Evolutionary conservation across 1,140 invertebrate genomes (phyloP), one percentile per base, ranked within the genome.

Genomic region (Lethrus apterus): DNA sequence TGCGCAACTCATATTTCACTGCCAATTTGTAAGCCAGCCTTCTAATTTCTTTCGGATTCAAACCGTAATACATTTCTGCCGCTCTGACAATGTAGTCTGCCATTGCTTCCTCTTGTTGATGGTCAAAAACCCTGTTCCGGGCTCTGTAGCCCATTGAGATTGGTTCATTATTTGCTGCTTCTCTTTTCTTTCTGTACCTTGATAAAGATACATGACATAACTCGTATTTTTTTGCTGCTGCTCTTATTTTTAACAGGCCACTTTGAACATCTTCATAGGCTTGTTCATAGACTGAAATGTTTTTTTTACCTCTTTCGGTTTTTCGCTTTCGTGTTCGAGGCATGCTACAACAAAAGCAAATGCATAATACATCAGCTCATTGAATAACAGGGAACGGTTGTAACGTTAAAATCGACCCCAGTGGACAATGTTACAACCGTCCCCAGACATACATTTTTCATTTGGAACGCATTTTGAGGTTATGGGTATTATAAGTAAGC

Each of bases 1-100:
- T 18, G 20, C 51, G 50, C 24, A 57, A 51, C 4, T 55, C 44
- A 51, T 62, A 57, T 44, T 48, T 48, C 29, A 48, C 33, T 10
- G 59, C 55, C 33, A 59, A 54, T 40, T 64, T 34, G 46, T 45
- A 60, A 3, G 58, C 51, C 5, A 60, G 19, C 17, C 26, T 53
- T 47, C 54, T 38, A 26, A 54, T 41, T 15, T 58, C 56, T 33
- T 52, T 46, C 10, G 48, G 47, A 33, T 44, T 26, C 2, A 62
- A 43, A 8, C 56, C 57, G 44, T 44, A 54, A 48, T 54, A 54
- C 38, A 56, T 60, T 53, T 44, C 32, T 15, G 46, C 50, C 42
- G 48, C n/a, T 29, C 45, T n/a, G n/a, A n/a, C n/a, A n/a, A n/a
- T n/a, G n/a, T n/a, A 29, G n/a, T 26, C 24, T 26, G 24, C 24